A percentile compares a stretch with the other conserved stretches of the same genome.
phyloP scores from a whole-genome alignment of 1,140 invertebrate species.

The Procambarus virginalis region DNA sequence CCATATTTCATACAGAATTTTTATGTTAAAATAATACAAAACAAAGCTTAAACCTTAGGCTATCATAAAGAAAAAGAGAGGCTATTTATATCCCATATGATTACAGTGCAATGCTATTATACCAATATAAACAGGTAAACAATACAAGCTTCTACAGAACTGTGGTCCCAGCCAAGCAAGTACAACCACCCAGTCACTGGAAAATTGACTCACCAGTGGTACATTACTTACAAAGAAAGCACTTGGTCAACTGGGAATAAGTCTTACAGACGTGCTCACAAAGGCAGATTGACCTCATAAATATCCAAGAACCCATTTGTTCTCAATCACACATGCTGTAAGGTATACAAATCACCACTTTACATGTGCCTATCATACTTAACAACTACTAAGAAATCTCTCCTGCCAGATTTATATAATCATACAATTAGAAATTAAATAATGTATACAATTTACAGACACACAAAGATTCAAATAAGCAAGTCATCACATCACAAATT shows the following conservation, averaged over 20 bases:
- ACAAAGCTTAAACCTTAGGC: neutral
- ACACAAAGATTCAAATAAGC: conserved; percentile 27
- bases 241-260: conserved; percentile 35
- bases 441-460: conserved; percentile 14
- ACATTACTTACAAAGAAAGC: conserved; percentile 42
- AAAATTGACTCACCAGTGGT: conserved; percentile 7
- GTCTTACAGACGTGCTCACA: conserved; percentile 38
- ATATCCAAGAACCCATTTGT: conserved; percentile 26
- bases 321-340: conserved; percentile 30
- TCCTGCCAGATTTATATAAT: conserved; percentile 31
- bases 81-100: conserved; percentile 5
- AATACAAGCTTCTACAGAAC: neutral
- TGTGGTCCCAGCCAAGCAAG: conserved; percentile 5
- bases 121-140: neutral
- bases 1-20: neutral
- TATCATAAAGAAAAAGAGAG: neutral
- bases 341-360: conserved; percentile 30
- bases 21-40: neutral
- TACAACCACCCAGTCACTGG: conserved; percentile 27
- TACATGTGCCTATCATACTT: conserved; percentile 26
- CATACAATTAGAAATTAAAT: conserved; percentile 26
- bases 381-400: conserved; percentile 18
- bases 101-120: neutral
- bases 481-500: conserved; percentile 9
- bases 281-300: conserved; percentile 21